Conservation (phyloP, 37 sponge, comb jelly and placozoan species). For the Bolinopsis microptera region DNA sequence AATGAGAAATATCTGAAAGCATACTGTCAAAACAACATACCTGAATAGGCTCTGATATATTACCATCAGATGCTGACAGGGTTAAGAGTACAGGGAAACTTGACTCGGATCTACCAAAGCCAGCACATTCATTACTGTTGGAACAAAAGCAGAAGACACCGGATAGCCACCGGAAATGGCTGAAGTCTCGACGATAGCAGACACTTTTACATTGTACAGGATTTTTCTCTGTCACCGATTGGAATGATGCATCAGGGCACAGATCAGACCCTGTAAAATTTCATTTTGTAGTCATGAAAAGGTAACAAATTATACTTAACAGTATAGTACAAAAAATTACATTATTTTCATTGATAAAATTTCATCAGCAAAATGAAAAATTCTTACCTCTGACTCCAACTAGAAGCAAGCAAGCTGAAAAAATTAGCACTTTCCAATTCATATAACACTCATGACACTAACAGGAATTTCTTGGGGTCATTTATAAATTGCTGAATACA, state of each 20-base stretch:
- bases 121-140: neutral
- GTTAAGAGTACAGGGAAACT: neutral
- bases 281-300: neutral
- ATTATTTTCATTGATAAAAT: neutral
- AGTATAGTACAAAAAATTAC: too few relatives aligned
- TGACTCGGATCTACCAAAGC: neutral
- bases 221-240: neutral
- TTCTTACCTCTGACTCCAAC: neutral
- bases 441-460: neutral
- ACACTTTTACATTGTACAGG: conserved; percentile 32
- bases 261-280: neutral
- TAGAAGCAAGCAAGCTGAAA: neutral
- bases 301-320: neutral
- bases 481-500: too few relatives aligned
- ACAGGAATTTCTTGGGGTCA: too few relatives aligned
- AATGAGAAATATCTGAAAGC: too few relatives aligned
- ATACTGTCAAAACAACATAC: too few relatives aligned
- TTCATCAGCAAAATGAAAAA: neutral
- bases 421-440: neutral
- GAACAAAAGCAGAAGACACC: conserved; percentile 60
- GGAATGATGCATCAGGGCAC: conserved; percentile 62
- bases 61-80: neutral
- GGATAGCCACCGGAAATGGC: neutral
- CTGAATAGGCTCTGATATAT: neutral
- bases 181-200: conserved; percentile 26